A percentile compares a stretch with the other conserved stretches of the same genome.
Evolutionary conservation across 2,888 invertebrate genomes (phyloP).

Genomic region (Sinohyriopsis cumingii): DNA sequence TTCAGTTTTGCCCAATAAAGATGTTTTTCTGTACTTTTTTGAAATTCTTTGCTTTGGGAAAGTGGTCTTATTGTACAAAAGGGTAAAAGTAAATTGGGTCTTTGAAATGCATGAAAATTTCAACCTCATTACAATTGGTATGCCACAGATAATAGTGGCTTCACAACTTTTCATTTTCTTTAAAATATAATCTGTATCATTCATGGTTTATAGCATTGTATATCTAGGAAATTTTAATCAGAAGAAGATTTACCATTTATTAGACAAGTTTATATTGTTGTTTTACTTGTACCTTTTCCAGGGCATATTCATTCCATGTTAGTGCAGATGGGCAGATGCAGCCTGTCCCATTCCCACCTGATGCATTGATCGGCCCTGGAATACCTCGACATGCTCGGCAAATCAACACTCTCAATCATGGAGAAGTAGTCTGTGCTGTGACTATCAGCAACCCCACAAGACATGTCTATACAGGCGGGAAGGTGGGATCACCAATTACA

Average conservation of each 20-base stretch:
- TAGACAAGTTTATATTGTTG: background rate
- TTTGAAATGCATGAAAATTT: too few relatives aligned
- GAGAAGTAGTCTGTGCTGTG: conserved; percentile 98
- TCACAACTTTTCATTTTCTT: too few relatives aligned
- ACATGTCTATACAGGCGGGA: conserved; percentile 91
- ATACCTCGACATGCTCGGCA: conserved; percentile 92
- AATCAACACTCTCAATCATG: conserved; percentile 92
- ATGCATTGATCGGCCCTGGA: conserved; percentile 93
- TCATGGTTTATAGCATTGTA: too few relatives aligned
- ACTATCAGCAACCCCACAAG: conserved; percentile 82
- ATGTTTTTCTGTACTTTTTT: too few relatives aligned
- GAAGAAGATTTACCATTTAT: background rate
- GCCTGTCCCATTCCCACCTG: conserved; percentile 95
- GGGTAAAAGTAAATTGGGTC: too few relatives aligned
- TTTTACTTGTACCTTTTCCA: conserved; percentile 69
- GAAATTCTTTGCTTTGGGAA: too few relatives aligned
- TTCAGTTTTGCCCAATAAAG: too few relatives aligned
- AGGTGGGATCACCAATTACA: conserved; percentile 71
- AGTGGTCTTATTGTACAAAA: too few relatives aligned
- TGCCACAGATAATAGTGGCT: too few relatives aligned
- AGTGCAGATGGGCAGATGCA: conserved; percentile 77
- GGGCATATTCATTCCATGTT: conserved; percentile 95
- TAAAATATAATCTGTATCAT: too few relatives aligned
- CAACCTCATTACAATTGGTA: too few relatives aligned
- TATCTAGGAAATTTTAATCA: background rate